Conservation (phyloP, 2,888 invertebrate genomes). For the Agriotes lineatus region DNA sequence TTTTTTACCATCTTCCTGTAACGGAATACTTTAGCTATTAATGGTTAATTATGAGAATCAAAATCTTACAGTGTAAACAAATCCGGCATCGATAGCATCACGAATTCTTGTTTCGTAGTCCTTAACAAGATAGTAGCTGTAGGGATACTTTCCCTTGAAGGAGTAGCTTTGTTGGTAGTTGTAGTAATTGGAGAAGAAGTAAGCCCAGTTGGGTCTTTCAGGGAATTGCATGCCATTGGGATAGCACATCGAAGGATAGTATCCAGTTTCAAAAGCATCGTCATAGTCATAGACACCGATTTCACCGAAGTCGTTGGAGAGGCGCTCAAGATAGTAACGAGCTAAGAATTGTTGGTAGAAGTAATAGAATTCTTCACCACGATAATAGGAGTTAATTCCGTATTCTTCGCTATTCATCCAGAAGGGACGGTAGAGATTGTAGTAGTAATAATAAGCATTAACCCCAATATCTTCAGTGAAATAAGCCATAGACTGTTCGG, state of each 20-base stretch:
- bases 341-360: slow-evolving; percentile 77
- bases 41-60: not conserved
- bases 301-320: slow-evolving; percentile 77
- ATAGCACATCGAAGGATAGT: slow-evolving; percentile 73
- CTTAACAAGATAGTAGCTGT: slow-evolving; percentile 65
- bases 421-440: slow-evolving; percentile 74
- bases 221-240: slow-evolving; percentile 77
- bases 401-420: slow-evolving; percentile 73
- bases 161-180: slow-evolving; percentile 57
- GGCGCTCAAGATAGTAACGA: slow-evolving; percentile 81
- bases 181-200: slow-evolving; percentile 65
- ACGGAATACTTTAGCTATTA: not conserved
- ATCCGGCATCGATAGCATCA: slow-evolving; percentile 72
- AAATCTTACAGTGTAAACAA: slow-evolving; percentile 59
- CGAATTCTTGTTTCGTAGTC: slow-evolving; percentile 69
- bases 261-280: slow-evolving; percentile 71
- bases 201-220: slow-evolving; percentile 71
- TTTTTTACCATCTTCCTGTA: slow-evolving; percentile 57
- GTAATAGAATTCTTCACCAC: slow-evolving; percentile 76
- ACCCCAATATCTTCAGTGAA: slow-evolving; percentile 80
- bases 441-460: slow-evolving; percentile 75
- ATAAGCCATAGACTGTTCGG: slow-evolving; percentile 73
- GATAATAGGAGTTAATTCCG: slow-evolving; percentile 69
- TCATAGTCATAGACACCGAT: slow-evolving; percentile 72
- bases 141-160: slow-evolving; percentile 66